phyloP scores from a whole-genome alignment of 2,888 invertebrate genomes.

The Philereme transversata region DNA sequence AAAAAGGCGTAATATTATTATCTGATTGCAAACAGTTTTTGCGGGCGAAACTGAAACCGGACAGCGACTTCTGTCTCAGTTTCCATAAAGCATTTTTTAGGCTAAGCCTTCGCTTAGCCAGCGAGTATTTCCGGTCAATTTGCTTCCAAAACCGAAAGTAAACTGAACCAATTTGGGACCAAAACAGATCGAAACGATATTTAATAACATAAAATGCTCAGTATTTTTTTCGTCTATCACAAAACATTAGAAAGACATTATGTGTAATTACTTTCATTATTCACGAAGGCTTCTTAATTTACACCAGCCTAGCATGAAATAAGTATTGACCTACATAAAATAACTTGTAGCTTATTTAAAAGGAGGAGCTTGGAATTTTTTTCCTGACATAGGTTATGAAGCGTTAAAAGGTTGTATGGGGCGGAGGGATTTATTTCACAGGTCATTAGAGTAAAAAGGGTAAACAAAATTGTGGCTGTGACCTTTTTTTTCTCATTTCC shows the following conservation, averaged over 20 bases:
- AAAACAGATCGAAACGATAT: too few species aligned
- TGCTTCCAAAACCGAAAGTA: too few species aligned
- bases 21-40: too few species aligned
- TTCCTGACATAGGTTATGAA: conserved; percentile 56
- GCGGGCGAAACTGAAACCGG: too few species aligned
- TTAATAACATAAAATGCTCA: too few species aligned
- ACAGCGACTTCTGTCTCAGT: too few species aligned
- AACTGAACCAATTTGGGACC: too few species aligned
- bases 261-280: background rate
- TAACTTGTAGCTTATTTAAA: conserved; percentile 37
- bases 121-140: too few species aligned
- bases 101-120: too few species aligned
- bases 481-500: conserved; percentile 48
- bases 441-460: conserved; percentile 74
- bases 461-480: conserved; percentile 59
- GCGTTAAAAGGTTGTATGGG: conserved; percentile 58
- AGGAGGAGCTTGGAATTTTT: conserved; percentile 54
- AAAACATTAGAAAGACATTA: background rate
- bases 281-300: background rate
- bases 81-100: too few species aligned
- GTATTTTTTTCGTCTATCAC: background rate
- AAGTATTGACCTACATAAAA: conserved; percentile 11
- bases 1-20: too few species aligned
- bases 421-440: conserved; percentile 66
- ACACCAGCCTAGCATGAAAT: conserved; percentile 6